Evolutionary conservation across 2,113 vertebrate genomes (phyloP), one percentile per base, ranked within the genome.

Genomic region (Felis catus): DNA sequence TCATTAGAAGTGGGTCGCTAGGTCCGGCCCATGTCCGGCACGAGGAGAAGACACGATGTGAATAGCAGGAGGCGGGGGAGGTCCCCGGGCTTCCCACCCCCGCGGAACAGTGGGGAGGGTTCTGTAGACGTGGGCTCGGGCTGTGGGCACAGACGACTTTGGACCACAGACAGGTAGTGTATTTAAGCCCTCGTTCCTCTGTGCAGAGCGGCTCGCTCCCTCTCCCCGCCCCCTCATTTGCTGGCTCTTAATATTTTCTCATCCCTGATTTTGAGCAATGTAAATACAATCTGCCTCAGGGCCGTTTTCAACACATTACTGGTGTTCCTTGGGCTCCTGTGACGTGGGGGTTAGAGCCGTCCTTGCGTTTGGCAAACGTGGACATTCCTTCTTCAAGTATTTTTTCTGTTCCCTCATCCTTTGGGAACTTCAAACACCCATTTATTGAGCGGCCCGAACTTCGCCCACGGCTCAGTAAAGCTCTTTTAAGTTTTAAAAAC

Each of bases 41-140:
- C 0, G 16, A 66, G 33, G 71, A 85, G 25, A 12, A 23, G 18
- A 55, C 29, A 55, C 2, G 3, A 33, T 0, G 41, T 45, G 73
- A 71, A 10, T 27, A 16, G 63, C 1, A 1, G 71, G 4, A 16
- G 9, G 9, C 19, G 25, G 39, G 1, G 5, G 23, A 3, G 4
- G 2, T 23, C 15, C 0, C 65, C 3, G 31, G 58, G 19, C 25
- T 83, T 29, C 10, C 83, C 16, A 0, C 36, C 85, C 6, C 45
- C 2, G 11, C 5, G 66, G 9, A 68, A 9, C 15, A 3, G 48
- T 1, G 27, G 4, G 23, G 5, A 5, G 12, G 18, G 5, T 1
- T 4, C 36, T 10, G 0, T 0, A 4, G 3, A 14, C 1, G 0
- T 14, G 31, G 73, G 14, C 7, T 41, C 1, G 14, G 14, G 9